phyloP scores from a whole-genome alignment of 2,888 invertebrate species.

The Tortrix viridana region DNA sequence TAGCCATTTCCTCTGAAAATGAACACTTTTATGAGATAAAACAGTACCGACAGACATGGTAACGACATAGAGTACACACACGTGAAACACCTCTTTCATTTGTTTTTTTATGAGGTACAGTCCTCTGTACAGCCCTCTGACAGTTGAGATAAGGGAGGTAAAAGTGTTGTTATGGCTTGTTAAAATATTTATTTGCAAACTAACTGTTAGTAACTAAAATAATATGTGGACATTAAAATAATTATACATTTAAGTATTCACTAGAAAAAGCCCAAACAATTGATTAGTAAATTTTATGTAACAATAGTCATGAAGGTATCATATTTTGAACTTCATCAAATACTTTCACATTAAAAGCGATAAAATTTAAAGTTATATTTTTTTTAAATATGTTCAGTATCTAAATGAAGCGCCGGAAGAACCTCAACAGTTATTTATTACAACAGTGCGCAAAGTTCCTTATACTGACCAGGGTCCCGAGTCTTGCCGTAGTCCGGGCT shows the following conservation, averaged over 20 bases:
- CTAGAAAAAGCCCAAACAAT: too few relatives aligned
- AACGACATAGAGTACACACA: neutral
- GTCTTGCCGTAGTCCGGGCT: constrained; percentile 69
- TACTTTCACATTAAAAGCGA: too few relatives aligned
- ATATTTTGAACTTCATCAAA: too few relatives aligned
- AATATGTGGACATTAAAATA: too few relatives aligned
- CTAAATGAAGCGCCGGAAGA: too few relatives aligned
- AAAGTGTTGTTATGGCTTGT: neutral
- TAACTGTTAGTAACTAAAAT: too few relatives aligned
- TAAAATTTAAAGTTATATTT: too few relatives aligned
- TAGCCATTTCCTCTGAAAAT: constrained; percentile 66
- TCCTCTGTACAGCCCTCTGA: too few relatives aligned
- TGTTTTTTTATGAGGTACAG: constrained; percentile 6
- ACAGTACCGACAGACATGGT: neutral
- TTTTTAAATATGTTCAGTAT: neutral
- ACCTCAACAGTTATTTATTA: too few relatives aligned
- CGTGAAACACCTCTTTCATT: constrained; percentile 4
- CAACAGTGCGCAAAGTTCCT: neutral
- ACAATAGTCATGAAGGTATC: too few relatives aligned
- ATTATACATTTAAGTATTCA: too few relatives aligned
- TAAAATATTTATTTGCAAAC: neutral
- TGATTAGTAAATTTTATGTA: too few relatives aligned
- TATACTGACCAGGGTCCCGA: constrained; percentile 59
- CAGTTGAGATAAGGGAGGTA: neutral
- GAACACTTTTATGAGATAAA: constrained; percentile 5